Base-by-base conservation (phyloP, 2,113 vertebrate genomes). In the Perca fluviatilis region DNA sequence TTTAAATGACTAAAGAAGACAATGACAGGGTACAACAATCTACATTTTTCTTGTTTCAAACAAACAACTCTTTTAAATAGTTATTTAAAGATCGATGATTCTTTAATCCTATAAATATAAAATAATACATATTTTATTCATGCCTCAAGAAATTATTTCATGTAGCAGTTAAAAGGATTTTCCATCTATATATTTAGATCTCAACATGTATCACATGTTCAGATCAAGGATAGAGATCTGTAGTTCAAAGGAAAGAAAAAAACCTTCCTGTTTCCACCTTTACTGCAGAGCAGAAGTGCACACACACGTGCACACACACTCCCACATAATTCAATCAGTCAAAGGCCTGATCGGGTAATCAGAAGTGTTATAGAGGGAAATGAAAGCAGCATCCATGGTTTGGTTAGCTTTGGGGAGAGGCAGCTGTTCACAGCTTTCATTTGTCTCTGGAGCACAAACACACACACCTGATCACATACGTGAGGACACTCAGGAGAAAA, bases 341-440 rank as follows among this genome's bases (percentile, higher is more conserved):
- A 74, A 72, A 69, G 51, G 87, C 43, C 67, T 23, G 49, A 68
- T 86, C 30, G 3, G 61, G 70, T 73, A 49, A 79, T 82, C 66
- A 69, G 49, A 79, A 64, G 58, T 64, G 62, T 25, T 63, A 49
- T 23, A 74, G 67, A 81, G 84, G 68, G 4, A 66, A 82, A 54
- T 47, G 49, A 82, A 76, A 70, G 84, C 67, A 74, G 47, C 77
- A 47, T 70, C 53, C 73, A 43, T 23, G 46, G 64, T 33, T 68
- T 12, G 23, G n/a, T 71, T 54, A 12, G 51, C 74, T 68, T 66
- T 33, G 57, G 47, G 47, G 46, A 82, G 70, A 68, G 36, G 74
- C 80, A 86, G 86, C 89, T 91, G 89, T 77, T 83, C 75, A 75
- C 60, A 53, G 79, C 81, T 65, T 69, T 49, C 40, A 51, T 86